These are phyloP conservation scores for Meteorus colon DNA, from an alignment of 2,888 invertebrate species.

Conservation along the genomic window DNA sequence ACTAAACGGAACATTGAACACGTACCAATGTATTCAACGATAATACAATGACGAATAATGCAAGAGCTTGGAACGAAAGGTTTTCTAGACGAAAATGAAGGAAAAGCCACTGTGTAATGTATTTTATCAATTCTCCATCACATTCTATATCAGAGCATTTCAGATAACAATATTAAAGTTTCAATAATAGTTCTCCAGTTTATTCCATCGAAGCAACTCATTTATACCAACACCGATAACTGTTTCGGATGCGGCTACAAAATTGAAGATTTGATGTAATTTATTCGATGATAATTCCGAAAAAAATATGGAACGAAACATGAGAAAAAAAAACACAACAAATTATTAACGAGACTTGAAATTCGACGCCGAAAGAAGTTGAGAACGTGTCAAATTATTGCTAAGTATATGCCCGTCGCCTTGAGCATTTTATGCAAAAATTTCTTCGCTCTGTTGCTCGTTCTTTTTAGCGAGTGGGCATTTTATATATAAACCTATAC, in stretches of 20 bases:
- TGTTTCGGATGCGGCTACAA: not conserved
- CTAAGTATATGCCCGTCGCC: slow-evolving; percentile 52
- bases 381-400: slow-evolving; percentile 55
- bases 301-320: not conserved
- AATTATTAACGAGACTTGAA: slow-evolving; percentile 24
- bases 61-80: slow-evolving; percentile 14
- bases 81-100: not conserved
- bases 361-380: slow-evolving; percentile 43
- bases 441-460: slow-evolving; percentile 32
- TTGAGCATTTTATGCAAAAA: slow-evolving; percentile 50
- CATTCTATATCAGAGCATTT: not conserved
- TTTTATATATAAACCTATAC: not conserved
- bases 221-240: not conserved
- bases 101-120: not conserved
- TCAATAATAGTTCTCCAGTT: not conserved
- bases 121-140: not conserved
- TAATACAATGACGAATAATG: slow-evolving; percentile 7
- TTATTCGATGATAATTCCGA: not conserved
- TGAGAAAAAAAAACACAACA: not conserved
- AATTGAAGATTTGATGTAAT: not conserved
- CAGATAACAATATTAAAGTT: not conserved
- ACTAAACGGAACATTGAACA: slow-evolving; percentile 21
- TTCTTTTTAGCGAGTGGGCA: slow-evolving; percentile 38
- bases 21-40: slow-evolving; percentile 30
- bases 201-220: not conserved